phyloP scores from a whole-genome alignment of 2,113 vertebrate genomes.

The Brienomyrus brachyistius region DNA sequence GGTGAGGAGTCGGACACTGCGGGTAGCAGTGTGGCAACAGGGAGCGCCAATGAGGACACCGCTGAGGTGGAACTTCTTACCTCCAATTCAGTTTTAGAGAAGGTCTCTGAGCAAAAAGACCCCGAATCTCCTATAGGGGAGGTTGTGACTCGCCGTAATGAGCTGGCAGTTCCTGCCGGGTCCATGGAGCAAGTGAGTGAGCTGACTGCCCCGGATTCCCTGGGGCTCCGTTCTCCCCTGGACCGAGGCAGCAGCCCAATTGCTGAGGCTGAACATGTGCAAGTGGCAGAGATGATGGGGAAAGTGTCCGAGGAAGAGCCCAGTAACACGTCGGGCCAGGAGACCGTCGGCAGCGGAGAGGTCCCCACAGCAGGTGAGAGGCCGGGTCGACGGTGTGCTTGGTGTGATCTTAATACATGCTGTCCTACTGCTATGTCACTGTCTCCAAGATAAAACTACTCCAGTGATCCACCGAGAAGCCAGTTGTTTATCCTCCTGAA shows the following conservation, averaged over 20 bases:
- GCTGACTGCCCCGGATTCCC: neutral
- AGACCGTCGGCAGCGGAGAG: neutral
- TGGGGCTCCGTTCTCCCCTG: neutral
- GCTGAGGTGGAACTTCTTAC: neutral
- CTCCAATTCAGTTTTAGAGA: neutral
- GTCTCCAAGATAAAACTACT: neutral
- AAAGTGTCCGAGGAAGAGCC: slow-evolving; percentile 11
- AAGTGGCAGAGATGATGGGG: slow-evolving; percentile 13
- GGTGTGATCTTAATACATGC: neutral
- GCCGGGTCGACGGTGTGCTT: too few species aligned
- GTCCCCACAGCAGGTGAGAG: neutral
- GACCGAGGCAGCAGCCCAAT: slow-evolving; percentile 12
- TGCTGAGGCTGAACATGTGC: neutral
- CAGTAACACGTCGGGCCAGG: neutral
- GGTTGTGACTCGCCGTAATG: neutral
- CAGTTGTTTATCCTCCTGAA: neutral
- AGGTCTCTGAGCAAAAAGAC: neutral
- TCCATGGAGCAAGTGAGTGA: neutral
- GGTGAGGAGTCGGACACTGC: neutral
- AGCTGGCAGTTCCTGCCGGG: neutral
- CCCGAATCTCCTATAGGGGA: neutral
- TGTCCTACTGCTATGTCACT: neutral
- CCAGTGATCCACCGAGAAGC: neutral
- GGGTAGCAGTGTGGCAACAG: neutral
- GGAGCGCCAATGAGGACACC: neutral